Evolutionary conservation across 1,140 invertebrate species (phyloP), one percentile per base, ranked within the genome.

Genomic region (Trichomalopsis sarcophagae): DNA sequence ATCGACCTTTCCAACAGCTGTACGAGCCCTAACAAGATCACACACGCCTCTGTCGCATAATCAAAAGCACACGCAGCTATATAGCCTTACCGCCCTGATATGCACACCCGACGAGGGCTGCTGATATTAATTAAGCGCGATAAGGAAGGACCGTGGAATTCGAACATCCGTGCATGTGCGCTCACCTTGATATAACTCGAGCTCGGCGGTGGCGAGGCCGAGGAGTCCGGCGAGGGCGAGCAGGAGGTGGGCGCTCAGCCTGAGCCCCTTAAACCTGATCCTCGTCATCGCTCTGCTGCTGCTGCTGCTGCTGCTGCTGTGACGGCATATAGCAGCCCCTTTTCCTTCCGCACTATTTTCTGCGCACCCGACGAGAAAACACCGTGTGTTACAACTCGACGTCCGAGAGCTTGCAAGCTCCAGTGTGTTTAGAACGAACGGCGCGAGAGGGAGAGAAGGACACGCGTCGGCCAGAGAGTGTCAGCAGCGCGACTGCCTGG

Each of bases 161-260:
- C 33, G 5, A 36, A 36, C 5, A 0, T 36, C 4, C 5, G 5
- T 36, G 33, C 33, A 36, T 6, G 33, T 27, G 27, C 27, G 5
- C 5, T 90, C 78, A 92, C 91, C 91, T 89, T 89, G 89, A 84
- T 91, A 92, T 76, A 90, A 90, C 47, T 91, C 88, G 17, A 90
- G 87, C 81, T 92, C 90, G 69, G 90, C 81, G 9, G 11, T 9
- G 0, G 90, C 81, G 30, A 55, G 40, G 0, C 89, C 84, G 40
- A 88, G 88, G 14, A 90, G 87, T 80, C 91, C 90, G 71, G 90
- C 80, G 10, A 82, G 21, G 0, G 91, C 50, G 4, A 71, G 85
- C 74, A 91, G 76, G 78, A 90, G 84, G 81, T 91, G 88, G 87
- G 87, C 88, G 86, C 87, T 84, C 78, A 87, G 81, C 82, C 88